Evolutionary conservation across 2,113 vertebrate species (phyloP).

Genomic region (Phodopus roborovskii): DNA sequence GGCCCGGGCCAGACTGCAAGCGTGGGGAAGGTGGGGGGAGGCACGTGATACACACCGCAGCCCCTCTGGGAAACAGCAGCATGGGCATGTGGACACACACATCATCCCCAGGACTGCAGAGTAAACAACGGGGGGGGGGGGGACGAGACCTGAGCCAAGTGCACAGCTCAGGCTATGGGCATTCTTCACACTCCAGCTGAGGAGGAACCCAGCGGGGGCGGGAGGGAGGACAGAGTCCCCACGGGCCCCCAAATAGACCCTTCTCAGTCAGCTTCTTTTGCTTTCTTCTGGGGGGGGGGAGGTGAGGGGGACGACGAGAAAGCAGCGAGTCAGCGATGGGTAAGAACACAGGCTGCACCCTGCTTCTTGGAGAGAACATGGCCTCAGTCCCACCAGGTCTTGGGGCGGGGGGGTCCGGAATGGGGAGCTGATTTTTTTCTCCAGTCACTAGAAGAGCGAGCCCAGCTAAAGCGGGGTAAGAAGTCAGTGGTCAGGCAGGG

Average conservation of each 20-base stretch:
- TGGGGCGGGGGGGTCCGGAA: not conserved
- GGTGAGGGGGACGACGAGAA: too few relatives aligned
- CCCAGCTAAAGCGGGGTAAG: not conserved
- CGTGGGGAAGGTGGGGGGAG: not conserved
- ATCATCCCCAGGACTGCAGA: conserved; percentile 32
- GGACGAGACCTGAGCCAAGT: not conserved
- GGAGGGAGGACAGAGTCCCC: not conserved
- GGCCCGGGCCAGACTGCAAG: not conserved
- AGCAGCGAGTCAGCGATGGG: not conserved
- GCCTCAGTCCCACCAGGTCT: not conserved
- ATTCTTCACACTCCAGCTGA: conserved; percentile 15
- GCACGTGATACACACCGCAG: not conserved
- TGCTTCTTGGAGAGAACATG: not conserved
- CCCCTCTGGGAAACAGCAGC: not conserved
- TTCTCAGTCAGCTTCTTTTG: conserved; percentile 28
- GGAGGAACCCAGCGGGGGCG: not conserved
- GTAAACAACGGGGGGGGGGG: conserved; percentile 39
- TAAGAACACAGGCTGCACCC: not conserved
- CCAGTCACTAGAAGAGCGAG: not conserved
- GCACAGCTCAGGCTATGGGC: conserved; percentile 33
- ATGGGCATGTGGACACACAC: not conserved
- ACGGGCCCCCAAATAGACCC: not conserved
- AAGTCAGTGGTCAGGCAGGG: conserved; percentile 46
- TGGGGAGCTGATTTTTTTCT: not conserved
- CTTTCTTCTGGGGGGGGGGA: conserved; percentile 15